phyloP scores from a whole-genome alignment of 2,113 vertebrate genomes.

The Podiceps cristatus region DNA sequence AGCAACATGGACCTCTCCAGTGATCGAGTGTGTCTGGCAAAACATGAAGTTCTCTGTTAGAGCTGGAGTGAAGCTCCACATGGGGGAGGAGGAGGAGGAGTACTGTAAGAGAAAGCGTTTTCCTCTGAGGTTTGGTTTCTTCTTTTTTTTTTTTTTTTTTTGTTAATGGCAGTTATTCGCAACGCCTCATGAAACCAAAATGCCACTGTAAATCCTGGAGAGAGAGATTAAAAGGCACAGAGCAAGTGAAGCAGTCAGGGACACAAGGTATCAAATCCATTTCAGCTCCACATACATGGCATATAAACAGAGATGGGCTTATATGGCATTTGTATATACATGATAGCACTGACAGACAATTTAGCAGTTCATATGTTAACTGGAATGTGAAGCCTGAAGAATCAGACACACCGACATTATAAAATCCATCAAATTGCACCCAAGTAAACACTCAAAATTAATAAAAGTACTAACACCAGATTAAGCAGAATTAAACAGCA shows the following conservation, averaged over 20 bases:
- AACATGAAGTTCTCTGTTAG: not conserved
- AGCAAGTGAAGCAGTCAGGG: not conserved
- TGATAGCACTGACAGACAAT: not conserved
- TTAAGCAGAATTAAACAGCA: not conserved
- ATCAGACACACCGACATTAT: accelerated
- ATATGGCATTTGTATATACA: not conserved
- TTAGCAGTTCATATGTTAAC: not conserved
- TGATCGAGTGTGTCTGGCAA: not conserved
- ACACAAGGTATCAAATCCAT: not conserved
- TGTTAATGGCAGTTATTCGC: not conserved
- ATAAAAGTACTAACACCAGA: not conserved
- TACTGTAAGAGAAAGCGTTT: not conserved
- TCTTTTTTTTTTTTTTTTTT: not conserved
- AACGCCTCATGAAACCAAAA: not conserved
- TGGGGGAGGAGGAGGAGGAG: not conserved
- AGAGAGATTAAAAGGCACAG: not conserved
- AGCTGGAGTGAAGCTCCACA: not conserved
- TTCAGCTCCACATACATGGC: not conserved
- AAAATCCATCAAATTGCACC: not conserved
- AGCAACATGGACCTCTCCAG: not conserved
- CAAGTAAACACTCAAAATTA: not conserved
- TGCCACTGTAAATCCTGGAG: not conserved
- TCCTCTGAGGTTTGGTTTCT: too few relatives aligned
- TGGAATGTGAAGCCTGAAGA: not conserved
- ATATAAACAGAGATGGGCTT: not conserved